Evolutionary conservation across 1,140 invertebrate genomes (phyloP), one percentile per base, ranked within the genome.

Genomic region (Triops cancriformis): DNA sequence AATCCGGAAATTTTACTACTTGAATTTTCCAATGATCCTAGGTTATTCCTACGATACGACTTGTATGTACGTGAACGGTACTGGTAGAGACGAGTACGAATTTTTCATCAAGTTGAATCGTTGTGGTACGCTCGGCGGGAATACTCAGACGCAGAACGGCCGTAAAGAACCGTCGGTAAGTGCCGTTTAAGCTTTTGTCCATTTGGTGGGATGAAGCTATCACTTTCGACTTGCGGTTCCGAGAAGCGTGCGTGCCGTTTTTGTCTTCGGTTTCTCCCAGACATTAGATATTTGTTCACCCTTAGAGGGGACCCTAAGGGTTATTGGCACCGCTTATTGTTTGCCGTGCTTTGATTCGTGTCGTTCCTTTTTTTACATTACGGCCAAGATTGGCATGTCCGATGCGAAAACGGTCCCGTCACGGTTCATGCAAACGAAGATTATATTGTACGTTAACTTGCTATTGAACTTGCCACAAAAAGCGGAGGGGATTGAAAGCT

Each of bases 21-120:
- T 0, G 26, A 75, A 43, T 79, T 28, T 14, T 76, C 18, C 2
- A 77, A 78, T 26, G 26, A 28, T 41, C n/a, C 78, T 84, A 93
- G 94, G 94, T 74, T 97, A 96, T 85, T 94, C 94, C 0, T 95
- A 96, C 82, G 94, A 97, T 84, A 92, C 93, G 0, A 94, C 95
- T 83, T 97, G 95, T 83, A 94, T 97, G 88, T 97, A 96, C 85
- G 93, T 97, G 78, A 97, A 96, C 85, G 94, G 94, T 0, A 94
- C 94, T 0, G 95, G 95, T 11, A 84, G 93, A 51, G 93, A 94
- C 83, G 93, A 94, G 83, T 96, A 96, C 85, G 94, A 96, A 85
- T 97, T 96, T 85, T 94, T 92, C 83, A 96, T 97, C 80, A 92
- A 95, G 83, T 86, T 96, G 9, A 96, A 97, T 86, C 89, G 94